These are phyloP conservation scores for Lepisosteus osseus DNA, from an alignment of 2,113 vertebrate species.

Conservation along the genomic window DNA sequence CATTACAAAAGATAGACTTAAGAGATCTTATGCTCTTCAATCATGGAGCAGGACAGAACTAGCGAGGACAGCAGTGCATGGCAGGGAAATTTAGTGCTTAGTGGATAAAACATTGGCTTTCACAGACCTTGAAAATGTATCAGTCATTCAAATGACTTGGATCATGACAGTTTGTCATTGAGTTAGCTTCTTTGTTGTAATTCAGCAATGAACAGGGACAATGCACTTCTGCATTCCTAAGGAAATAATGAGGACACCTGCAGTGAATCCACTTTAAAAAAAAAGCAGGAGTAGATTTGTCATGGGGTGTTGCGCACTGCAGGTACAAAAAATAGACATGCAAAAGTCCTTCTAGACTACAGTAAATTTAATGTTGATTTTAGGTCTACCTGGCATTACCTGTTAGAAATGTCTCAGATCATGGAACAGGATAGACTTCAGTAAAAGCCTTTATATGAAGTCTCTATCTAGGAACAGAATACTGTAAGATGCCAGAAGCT, in stretches of 20 bases:
- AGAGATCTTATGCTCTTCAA: neutral
- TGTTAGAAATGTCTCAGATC: neutral
- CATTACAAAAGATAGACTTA: neutral
- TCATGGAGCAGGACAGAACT: neutral
- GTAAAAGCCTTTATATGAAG: neutral
- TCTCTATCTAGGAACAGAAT: neutral
- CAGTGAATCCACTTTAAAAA: too few species aligned
- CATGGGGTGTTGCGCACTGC: too few species aligned
- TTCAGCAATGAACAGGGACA: neutral
- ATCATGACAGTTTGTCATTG: slow-evolving; percentile 9
- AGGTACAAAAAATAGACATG: too few species aligned
- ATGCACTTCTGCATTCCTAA: neutral
- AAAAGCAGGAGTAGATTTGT: too few species aligned
- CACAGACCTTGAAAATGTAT: slow-evolving; percentile 11
- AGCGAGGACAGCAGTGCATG: neutral
- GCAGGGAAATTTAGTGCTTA: slow-evolving; percentile 13
- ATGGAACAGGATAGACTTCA: neutral
- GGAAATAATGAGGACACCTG: too few species aligned
- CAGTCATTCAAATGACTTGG: slow-evolving; percentile 2
- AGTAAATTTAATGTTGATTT: neutral
- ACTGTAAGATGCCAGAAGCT: neutral
- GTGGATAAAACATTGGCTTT: slow-evolving; percentile 8
- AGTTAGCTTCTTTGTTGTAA: neutral
- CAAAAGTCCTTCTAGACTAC: too few species aligned
- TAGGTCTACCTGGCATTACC: neutral